phyloP scores from a whole-genome alignment of 2,888 invertebrate species.

The Baronia brevicornis region DNA sequence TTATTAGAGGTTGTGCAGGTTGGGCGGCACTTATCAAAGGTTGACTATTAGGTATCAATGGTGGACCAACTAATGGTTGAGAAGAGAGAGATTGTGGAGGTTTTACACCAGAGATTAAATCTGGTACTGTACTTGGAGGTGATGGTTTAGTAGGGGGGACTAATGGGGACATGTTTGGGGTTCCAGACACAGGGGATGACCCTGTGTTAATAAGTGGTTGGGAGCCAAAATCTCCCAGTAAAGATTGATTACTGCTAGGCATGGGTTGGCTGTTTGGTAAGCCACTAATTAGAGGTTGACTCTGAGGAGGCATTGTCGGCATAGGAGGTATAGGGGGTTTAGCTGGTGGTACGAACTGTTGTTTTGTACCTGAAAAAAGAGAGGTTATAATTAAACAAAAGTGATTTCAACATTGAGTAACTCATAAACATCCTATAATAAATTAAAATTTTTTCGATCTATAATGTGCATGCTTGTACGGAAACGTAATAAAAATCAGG shows the following conservation, averaged over 20 bases:
- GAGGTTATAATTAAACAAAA: background rate
- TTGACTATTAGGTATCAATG: slow-evolving; percentile 27
- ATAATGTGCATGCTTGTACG: background rate
- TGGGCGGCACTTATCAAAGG: too few relatives aligned
- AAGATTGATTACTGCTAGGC: slow-evolving; percentile 26
- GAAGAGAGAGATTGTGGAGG: slow-evolving; percentile 22
- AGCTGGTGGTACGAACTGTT: slow-evolving; percentile 51
- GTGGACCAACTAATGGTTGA: slow-evolving; percentile 25
- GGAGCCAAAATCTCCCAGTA: slow-evolving; percentile 39
- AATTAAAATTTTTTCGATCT: background rate
- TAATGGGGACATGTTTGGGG: slow-evolving; percentile 5
- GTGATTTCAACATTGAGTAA: background rate
- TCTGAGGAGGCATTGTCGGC: slow-evolving; percentile 35
- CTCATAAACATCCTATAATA: background rate
- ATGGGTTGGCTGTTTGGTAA: slow-evolving; percentile 20
- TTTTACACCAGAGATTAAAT: slow-evolving; percentile 56
- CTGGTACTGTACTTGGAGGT: slow-evolving; percentile 37
- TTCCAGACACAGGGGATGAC: slow-evolving; percentile 19
- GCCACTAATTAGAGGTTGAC: slow-evolving; percentile 31
- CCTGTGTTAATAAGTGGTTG: slow-evolving; percentile 19
- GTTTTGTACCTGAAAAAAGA: slow-evolving; percentile 29
- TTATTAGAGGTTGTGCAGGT: too few relatives aligned
- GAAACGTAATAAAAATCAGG: background rate
- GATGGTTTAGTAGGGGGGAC: slow-evolving; percentile 34
- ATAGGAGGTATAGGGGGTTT: slow-evolving; percentile 59